Conservation (phyloP, 1,140 invertebrate genomes). For the Bombus affinis region DNA sequence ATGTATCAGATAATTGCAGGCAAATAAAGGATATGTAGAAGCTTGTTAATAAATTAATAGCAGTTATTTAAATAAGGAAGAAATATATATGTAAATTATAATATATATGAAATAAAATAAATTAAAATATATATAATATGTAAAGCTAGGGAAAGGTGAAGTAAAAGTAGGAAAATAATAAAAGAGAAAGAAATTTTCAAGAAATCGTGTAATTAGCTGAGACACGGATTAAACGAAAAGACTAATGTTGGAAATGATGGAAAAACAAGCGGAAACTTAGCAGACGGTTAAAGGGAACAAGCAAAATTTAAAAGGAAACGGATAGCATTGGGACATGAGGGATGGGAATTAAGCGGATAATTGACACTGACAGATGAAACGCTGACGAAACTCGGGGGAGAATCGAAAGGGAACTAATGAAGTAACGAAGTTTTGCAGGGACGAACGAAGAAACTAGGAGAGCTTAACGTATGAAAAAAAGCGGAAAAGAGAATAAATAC, state of each 20-base stretch:
- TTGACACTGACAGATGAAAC: conserved; percentile 31
- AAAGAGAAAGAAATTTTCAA: background rate
- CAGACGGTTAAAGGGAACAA: background rate
- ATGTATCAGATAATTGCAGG: background rate
- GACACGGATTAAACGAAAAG: too few relatives aligned
- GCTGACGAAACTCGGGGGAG: conserved; percentile 8
- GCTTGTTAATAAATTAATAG: background rate
- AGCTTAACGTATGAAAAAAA: background rate
- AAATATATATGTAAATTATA: too few relatives aligned
- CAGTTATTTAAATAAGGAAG: background rate
- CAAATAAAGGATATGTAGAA: background rate
- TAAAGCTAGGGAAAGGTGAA: background rate
- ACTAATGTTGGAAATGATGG: background rate
- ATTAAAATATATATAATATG: too few relatives aligned
- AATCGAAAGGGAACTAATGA: conserved; percentile 22
- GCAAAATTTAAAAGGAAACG: conserved; percentile 21
- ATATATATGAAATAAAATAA: background rate
- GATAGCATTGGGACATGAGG: conserved; percentile 10
- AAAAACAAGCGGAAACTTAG: background rate
- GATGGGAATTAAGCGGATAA: conserved; percentile 26
- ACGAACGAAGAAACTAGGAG: background rate
- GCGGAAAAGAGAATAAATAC: background rate
- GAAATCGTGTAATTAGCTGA: background rate
- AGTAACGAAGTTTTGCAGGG: conserved; percentile 1
- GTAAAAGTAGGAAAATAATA: background rate